These are phyloP conservation scores for Cardiocondyla obscurior DNA, from an alignment of 1,140 invertebrate species.

Conservation along the genomic window DNA sequence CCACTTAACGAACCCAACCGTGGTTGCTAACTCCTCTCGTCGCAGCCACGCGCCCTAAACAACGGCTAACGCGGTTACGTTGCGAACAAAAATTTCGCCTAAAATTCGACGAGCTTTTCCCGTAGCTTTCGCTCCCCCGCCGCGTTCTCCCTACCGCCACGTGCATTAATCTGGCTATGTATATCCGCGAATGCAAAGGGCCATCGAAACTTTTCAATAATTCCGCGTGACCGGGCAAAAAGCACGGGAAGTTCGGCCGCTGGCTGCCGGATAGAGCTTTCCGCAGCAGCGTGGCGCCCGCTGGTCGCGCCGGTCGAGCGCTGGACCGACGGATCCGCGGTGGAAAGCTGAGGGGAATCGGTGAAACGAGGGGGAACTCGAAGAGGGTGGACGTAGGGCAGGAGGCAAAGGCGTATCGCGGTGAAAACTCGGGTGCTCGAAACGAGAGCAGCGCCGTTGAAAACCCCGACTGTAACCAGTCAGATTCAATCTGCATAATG, in stretches of 20 bases:
- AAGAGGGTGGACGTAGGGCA: constrained; percentile 45
- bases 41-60: constrained; percentile 5
- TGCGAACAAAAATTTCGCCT: not conserved
- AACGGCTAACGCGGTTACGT: constrained; percentile 26
- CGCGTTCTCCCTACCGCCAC: not conserved
- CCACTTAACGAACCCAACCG: constrained; percentile 50
- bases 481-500: constrained; percentile 84
- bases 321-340: not conserved
- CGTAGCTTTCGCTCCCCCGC: not conserved
- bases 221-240: constrained; percentile 47
- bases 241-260: constrained; percentile 4
- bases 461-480: constrained; percentile 77
- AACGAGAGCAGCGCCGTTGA: constrained; percentile 63
- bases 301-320: constrained; percentile 20
- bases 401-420: constrained; percentile 28
- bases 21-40: constrained; percentile 26
- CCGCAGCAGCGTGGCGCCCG: constrained; percentile 10
- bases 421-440: constrained; percentile 65
- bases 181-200: constrained; percentile 34
- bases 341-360: constrained; percentile 1
- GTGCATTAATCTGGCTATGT: constrained; percentile 59
- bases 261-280: constrained; percentile 11
- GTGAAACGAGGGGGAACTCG: not conserved
- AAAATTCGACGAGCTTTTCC: constrained; percentile 29
- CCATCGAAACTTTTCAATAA: constrained; percentile 70